phyloP scores from a whole-genome alignment of 2,888 invertebrate species.

The Pseudolycoriella hygida region DNA sequence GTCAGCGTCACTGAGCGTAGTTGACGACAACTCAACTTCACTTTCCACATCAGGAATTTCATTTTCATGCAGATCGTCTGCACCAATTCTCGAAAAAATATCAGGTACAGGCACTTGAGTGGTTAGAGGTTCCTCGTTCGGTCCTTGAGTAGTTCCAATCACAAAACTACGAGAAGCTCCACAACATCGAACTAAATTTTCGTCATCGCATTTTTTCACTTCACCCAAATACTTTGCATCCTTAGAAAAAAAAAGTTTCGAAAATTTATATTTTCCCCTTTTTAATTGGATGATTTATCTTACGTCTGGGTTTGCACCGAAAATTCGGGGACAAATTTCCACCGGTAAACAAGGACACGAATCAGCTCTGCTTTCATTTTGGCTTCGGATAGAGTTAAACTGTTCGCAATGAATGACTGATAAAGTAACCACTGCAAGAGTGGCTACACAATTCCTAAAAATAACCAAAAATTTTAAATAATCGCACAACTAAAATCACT shows the following conservation, averaged over 20 bases:
- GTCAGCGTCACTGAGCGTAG: no score
- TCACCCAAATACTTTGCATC: not conserved
- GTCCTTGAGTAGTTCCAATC: not conserved
- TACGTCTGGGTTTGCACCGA: not conserved
- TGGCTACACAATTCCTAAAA: no score
- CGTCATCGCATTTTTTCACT: not conserved
- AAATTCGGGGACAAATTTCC: not conserved
- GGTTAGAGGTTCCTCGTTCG: no score
- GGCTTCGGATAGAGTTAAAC: not conserved
- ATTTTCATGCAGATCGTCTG: no score
- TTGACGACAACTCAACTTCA: no score
- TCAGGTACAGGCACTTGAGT: no score
- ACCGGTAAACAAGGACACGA: slow-evolving; percentile 1
- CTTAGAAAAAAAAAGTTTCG: not conserved
- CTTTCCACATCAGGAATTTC: no score
- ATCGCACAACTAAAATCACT: no score
- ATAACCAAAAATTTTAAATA: no score
- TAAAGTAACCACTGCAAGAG: no score
- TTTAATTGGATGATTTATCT: not conserved
- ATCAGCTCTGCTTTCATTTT: not conserved
- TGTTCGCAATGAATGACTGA: no score
- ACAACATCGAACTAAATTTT: slow-evolving; percentile 6
- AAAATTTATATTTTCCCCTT: not conserved
- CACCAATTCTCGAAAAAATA: no score
- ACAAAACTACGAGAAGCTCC: not conserved